Evolutionary conservation across 2,113 vertebrate genomes (phyloP).

Genomic region (Lycaon pictus): DNA sequence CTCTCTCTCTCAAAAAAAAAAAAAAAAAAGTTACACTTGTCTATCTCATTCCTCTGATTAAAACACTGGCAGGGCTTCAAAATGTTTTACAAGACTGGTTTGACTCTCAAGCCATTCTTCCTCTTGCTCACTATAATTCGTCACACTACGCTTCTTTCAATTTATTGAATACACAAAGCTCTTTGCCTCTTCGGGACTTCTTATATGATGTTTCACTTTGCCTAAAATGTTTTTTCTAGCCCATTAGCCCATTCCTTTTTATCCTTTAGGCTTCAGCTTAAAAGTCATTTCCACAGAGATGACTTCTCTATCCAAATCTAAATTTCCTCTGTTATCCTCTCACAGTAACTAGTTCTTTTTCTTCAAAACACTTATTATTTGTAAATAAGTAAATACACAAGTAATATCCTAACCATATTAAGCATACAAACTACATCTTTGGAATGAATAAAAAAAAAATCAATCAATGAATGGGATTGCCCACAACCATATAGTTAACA

Average conservation of each 20-base stretch:
- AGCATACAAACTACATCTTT: not conserved
- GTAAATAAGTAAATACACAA: constrained; percentile 16
- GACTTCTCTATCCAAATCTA: not conserved
- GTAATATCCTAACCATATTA: not conserved
- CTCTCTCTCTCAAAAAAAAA: not conserved
- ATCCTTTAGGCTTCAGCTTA: not conserved
- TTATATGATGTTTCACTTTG: not conserved
- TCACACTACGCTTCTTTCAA: not conserved
- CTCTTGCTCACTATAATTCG: not conserved
- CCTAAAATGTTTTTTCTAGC: not conserved
- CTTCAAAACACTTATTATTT: not conserved
- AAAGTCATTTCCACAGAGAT: not conserved
- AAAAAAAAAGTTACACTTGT: not conserved
- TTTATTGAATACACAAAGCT: not conserved
- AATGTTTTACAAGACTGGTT: not conserved
- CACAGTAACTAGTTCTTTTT: not conserved
- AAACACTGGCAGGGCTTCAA: not conserved
- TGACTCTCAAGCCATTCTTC: not conserved
- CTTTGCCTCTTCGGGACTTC: not conserved
- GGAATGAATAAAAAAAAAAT: not conserved
- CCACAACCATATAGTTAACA: not conserved
- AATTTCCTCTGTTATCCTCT: not conserved
- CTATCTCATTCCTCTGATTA: not conserved
- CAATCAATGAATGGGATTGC: not conserved
- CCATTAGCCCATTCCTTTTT: not conserved